Evolutionary conservation across 2,113 vertebrate species (phyloP), one percentile per base, ranked within the genome.

Genomic region (Raja brachyura): DNA sequence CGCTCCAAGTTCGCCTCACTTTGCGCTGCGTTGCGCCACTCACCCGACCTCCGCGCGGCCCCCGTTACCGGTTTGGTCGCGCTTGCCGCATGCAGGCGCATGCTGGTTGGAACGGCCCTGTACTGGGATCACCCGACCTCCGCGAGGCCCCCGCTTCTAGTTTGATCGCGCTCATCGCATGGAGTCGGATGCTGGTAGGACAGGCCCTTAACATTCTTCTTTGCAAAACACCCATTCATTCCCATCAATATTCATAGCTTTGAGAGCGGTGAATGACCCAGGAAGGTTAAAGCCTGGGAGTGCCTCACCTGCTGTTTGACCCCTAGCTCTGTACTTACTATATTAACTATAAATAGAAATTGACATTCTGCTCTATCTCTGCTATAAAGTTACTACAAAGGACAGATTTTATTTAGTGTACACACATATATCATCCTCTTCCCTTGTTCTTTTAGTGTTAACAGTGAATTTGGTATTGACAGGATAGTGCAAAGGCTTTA

Each of bases 391-490:
- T 95, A 96, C 96, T 95, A 96, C 96, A 95, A 93, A 48, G 93
- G 94, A 94, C 94, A 95, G 95, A 96, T 96, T 95, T 96, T 94
- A 94, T 94, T 75, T 93, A 92, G 3, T 85, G 13, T 16, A 94
- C 93, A n/a, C 93, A 94, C 95, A 97, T 97, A 94, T 94, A 97
- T 96, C 95, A 94, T 94, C 95, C 86, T 56, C 94, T 93, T 83
- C 31, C 93, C 93, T 96, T 95, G 96, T 95, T 96, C 96, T 97
- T 97, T 97, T 95, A 96, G 95, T 96, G 95, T 95, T 94, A 95
- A 96, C 96, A 96, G 95, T 95, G 95, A 96, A 96, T 96, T 96
- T 94, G 94, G 68, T 97, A 98, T 98, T 93, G 98, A 97, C 97
- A 96, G 94, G 96, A 93, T 93, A 93, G 95, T 97, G 96, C 83